These are phyloP conservation scores for Orchestes rusci DNA, from an alignment of 2,888 invertebrate genomes.

Conservation along the genomic window DNA sequence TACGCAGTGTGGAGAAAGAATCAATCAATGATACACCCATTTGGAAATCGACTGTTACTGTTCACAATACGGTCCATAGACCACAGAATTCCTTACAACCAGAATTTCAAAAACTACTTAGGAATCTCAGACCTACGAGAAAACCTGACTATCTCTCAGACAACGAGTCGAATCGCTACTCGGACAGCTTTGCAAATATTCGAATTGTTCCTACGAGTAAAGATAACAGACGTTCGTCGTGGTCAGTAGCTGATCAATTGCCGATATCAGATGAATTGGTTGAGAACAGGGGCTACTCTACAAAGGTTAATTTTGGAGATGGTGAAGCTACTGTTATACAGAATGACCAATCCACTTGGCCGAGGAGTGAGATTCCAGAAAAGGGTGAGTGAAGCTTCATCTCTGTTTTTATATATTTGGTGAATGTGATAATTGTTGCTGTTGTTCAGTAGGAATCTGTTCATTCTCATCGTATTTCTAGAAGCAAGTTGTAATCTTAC, in stretches of 20 bases:
- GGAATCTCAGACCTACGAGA: slow-evolving; percentile 34
- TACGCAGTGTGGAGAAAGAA: slow-evolving; percentile 42
- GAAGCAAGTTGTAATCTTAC: too few relatives aligned
- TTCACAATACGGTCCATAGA: slow-evolving; percentile 39
- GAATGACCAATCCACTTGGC: slow-evolving; percentile 38
- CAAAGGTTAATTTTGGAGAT: slow-evolving; percentile 50
- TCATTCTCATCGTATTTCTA: too few relatives aligned
- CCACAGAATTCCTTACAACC: too few relatives aligned
- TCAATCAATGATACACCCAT: slow-evolving; percentile 36
- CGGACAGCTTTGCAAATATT: slow-evolving; percentile 29
- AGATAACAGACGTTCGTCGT: slow-evolving; percentile 33
- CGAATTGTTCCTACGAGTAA: slow-evolving; percentile 23
- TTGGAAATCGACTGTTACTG: slow-evolving; percentile 45
- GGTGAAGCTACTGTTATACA: slow-evolving; percentile 44
- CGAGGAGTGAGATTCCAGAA: slow-evolving; percentile 35
- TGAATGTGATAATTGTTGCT: not conserved
- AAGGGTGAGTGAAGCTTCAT: slow-evolving; percentile 32
- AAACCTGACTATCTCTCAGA: slow-evolving; percentile 33
- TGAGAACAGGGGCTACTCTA: slow-evolving; percentile 49
- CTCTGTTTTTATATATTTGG: not conserved
- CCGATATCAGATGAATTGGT: slow-evolving; percentile 43
- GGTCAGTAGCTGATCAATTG: slow-evolving; percentile 48
- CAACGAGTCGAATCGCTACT: slow-evolving; percentile 26
- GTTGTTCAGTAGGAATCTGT: too few relatives aligned
- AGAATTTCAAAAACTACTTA: slow-evolving; percentile 40